A percentile compares a stretch with the other conserved stretches of the same genome.
phyloP scores from a whole-genome alignment of 2,113 vertebrate species.

The Oenanthe oenanthe region DNA sequence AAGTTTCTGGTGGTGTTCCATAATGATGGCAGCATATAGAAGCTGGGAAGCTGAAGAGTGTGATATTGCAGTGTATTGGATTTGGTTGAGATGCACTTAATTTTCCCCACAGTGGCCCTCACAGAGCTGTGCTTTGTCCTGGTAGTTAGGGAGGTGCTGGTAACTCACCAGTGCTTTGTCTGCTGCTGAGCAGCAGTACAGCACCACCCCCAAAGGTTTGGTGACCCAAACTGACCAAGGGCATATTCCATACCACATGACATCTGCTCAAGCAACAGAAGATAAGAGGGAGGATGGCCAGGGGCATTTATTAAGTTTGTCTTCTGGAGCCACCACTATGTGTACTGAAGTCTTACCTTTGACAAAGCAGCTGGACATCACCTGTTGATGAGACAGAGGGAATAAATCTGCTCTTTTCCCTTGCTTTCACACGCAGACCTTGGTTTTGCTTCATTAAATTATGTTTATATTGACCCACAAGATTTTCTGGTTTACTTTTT shows the following conservation, averaged over 20 bases:
- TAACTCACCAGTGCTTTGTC: background rate
- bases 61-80: background rate
- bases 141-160: background rate
- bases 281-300: background rate
- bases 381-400: background rate
- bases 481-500: background rate
- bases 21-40: background rate
- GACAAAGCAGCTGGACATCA: background rate
- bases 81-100: background rate
- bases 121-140: background rate
- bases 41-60: background rate
- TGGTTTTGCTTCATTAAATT: background rate
- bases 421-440: background rate
- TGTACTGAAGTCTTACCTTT: background rate
- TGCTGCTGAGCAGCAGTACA: background rate
- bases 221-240: background rate
- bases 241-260: background rate
- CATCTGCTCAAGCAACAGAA: background rate
- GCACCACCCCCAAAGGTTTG: background rate
- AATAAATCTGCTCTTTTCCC: background rate
- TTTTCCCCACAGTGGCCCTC: background rate
- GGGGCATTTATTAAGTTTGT: rapidly evolving
- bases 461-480: background rate
- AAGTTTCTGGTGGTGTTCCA: background rate
- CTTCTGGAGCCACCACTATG: background rate